phyloP scores from a whole-genome alignment of 1,140 invertebrate species.

The Armadillidium nasatum region DNA sequence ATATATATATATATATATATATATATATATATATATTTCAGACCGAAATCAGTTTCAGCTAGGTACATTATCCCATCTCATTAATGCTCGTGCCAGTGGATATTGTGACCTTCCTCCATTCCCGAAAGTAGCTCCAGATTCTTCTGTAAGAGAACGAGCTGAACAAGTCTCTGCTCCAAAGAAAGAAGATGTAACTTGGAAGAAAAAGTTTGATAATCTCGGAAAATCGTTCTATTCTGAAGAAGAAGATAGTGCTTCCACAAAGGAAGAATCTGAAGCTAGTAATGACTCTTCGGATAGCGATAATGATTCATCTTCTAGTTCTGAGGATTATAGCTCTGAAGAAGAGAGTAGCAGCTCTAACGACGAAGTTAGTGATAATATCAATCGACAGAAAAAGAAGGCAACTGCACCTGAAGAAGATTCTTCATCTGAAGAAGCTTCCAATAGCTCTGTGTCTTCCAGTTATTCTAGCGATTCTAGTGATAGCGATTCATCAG shows the following conservation, averaged over 20 bases:
- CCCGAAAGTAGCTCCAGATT: conserved; percentile 69
- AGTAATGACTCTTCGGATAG: conserved; percentile 44
- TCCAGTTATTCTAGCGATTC: conserved; percentile 29
- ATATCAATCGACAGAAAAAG: conserved; percentile 36
- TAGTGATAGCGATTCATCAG: conserved; percentile 31
- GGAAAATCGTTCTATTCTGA: conserved; percentile 38
- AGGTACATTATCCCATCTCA: conserved; percentile 90
- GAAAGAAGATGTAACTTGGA: conserved; percentile 30
- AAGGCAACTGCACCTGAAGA: conserved; percentile 30
- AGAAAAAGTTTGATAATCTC: conserved; percentile 49
- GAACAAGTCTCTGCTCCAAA: conserved; percentile 43
- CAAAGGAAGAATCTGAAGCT: conserved; percentile 46
- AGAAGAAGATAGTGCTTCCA: conserved; percentile 36
- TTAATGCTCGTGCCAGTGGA: conserved; percentile 75
- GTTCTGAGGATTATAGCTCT: conserved; percentile 46
- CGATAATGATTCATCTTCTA: conserved; percentile 41
- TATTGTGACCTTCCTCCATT: conserved; percentile 86
- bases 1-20: too few species aligned
- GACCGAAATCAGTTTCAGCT: too few species aligned
- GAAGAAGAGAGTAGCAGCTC: conserved; percentile 47
- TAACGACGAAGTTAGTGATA: conserved; percentile 38
- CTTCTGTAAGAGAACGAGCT: conserved; percentile 67
- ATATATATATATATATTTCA: conserved; percentile 61
- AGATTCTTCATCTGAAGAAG: background rate
- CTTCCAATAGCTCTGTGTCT: conserved; percentile 18